Evolutionary conservation across 2,797 vertebrate genomes (phyloP).

Genomic region (Eurystomus glaucurus): DNA sequence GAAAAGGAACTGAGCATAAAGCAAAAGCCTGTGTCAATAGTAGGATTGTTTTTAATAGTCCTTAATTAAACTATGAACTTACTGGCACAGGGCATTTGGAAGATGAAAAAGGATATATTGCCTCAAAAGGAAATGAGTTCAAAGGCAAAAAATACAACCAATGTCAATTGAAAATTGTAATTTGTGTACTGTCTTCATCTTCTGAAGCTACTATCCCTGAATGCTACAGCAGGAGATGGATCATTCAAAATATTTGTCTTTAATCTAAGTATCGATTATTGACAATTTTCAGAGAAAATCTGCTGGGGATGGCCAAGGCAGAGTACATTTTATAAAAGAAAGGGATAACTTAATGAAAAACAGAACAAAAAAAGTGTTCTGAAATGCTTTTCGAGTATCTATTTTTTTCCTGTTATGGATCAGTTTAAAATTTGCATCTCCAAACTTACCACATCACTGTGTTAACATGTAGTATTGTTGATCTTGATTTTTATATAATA

Average conservation of each 20-base stretch:
- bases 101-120: neutral
- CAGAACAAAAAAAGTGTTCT: neutral
- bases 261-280: neutral
- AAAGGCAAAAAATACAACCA: neutral
- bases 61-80: neutral
- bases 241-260: neutral
- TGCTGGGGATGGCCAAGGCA: neutral
- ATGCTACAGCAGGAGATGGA: neutral
- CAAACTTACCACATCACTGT: neutral
- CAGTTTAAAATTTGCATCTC: neutral
- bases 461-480: neutral
- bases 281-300: neutral
- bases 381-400: neutral
- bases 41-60: neutral
- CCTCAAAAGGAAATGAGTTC: neutral
- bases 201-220: neutral
- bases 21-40: neutral
- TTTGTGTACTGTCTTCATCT: neutral
- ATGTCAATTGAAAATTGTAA: neutral
- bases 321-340: neutral
- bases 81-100: neutral
- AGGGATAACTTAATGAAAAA: neutral
- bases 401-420: neutral
- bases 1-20: neutral
- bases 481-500: accelerated